Percentiles rank a stretch among this genome's conserved stretches.
Evolutionary conservation across 2,797 vertebrate species (phyloP).

Genomic region (Corythornis leucogaster): DNA sequence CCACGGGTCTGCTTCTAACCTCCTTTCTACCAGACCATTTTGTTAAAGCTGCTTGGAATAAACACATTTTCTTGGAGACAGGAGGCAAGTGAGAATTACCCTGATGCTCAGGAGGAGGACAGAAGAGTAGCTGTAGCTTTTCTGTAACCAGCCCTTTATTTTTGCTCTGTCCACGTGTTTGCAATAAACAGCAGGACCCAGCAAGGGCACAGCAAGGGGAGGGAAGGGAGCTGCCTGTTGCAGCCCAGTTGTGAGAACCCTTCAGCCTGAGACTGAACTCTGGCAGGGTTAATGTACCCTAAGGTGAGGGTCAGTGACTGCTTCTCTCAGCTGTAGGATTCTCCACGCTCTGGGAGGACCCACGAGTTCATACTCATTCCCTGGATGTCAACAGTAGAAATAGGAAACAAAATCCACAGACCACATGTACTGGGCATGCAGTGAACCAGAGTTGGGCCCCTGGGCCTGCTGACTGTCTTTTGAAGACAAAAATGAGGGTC

Average conservation of each 20-base stretch:
- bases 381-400: not conserved
- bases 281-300: not conserved
- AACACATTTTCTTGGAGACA: not conserved
- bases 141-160: not conserved
- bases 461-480: not conserved
- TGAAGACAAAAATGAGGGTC: not conserved
- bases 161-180: not conserved
- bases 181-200: not conserved
- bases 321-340: not conserved
- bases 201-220: not conserved
- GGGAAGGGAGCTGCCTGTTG: not conserved
- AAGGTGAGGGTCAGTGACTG: not conserved
- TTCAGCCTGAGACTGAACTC: not conserved
- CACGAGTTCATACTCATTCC: not conserved
- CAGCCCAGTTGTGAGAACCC: not conserved
- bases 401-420: not conserved
- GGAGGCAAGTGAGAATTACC: not conserved
- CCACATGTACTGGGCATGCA: accelerated
- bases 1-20: not conserved
- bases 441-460: not conserved
- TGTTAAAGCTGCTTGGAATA: not conserved
- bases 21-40: not conserved
- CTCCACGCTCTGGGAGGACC: not conserved
- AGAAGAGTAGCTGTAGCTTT: not conserved
- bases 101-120: not conserved